Percentiles rank a stretch among this genome's conserved stretches.
Conservation (phyloP, 2,797 vertebrate genomes). For the Synaphobranchus kaupii region DNA sequence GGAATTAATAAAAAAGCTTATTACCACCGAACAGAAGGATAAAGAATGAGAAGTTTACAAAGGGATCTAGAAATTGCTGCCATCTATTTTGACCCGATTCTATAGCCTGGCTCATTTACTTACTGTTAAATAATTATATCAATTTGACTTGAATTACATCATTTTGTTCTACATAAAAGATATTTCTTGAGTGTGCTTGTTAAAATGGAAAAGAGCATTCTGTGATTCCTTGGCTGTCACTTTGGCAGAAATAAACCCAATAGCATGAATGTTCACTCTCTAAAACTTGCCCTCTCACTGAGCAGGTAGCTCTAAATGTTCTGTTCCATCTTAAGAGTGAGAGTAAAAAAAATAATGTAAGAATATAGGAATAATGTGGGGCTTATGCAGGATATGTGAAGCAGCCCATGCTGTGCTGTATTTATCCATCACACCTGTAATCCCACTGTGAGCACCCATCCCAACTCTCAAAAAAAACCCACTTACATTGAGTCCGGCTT, state of each 20-base stretch:
- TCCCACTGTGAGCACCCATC: neutral
- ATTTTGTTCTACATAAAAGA: constrained; percentile 43
- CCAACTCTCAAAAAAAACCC: neutral
- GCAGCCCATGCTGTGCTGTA: neutral
- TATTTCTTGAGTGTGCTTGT: constrained; percentile 28
- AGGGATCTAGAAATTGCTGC: constrained; percentile 28
- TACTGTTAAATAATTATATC: constrained; percentile 62
- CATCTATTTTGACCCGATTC: constrained; percentile 37
- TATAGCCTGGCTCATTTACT: constrained; percentile 34
- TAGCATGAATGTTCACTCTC: neutral
- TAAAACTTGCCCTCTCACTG: neutral
- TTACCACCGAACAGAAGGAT: constrained; percentile 29
- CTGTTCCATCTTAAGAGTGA: neutral
- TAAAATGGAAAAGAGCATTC: constrained; percentile 29
- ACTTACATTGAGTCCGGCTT: no score
- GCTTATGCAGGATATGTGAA: neutral
- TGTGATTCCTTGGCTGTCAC: constrained; percentile 10
- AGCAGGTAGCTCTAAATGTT: neutral
- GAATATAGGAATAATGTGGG: neutral
- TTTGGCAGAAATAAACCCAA: constrained; percentile 24
- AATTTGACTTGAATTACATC: constrained; percentile 57
- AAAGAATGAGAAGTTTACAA: constrained; percentile 39
- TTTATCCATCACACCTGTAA: neutral
- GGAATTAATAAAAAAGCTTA: constrained; percentile 28
- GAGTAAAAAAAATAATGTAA: neutral